Evolutionary conservation across 1,140 invertebrate species (phyloP).

Genomic region (Tachypleus tridentatus): DNA sequence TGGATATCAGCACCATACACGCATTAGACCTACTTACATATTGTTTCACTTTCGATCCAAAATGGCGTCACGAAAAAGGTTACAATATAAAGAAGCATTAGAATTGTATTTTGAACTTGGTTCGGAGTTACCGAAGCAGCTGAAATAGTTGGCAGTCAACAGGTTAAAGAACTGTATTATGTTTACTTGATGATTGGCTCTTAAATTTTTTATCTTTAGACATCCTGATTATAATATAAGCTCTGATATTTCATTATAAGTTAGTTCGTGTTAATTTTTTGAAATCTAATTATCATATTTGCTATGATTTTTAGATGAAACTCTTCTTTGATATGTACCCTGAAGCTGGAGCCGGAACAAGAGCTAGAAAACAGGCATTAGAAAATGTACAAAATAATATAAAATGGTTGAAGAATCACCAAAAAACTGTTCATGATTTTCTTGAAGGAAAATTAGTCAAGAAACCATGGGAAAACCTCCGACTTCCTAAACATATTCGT

Average conservation of each 20-base stretch:
- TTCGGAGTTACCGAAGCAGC: too few species aligned
- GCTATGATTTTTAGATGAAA: slow-evolving; percentile 46
- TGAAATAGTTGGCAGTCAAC: too few species aligned
- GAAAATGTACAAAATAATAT: slow-evolving; percentile 70
- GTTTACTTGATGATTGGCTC: background rate
- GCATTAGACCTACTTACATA: too few species aligned
- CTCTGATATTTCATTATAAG: slow-evolving; percentile 3
- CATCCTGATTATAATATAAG: slow-evolving; percentile 12
- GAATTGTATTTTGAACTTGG: too few species aligned
- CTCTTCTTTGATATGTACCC: slow-evolving; percentile 65
- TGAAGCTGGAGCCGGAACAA: slow-evolving; percentile 67
- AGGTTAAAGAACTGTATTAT: too few species aligned
- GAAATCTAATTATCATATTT: background rate
- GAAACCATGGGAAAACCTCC: slow-evolving; percentile 26
- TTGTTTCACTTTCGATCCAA: too few species aligned
- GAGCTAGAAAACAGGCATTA: slow-evolving; percentile 54
- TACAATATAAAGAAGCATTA: too few species aligned
- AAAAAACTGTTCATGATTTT: slow-evolving; percentile 25
- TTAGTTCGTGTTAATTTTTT: background rate
- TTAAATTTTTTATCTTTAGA: background rate
- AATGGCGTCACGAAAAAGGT: too few species aligned
- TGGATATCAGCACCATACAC: too few species aligned
- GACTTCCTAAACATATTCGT: slow-evolving; percentile 59
- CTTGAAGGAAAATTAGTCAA: slow-evolving; percentile 11
- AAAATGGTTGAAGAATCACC: slow-evolving; percentile 45